Evolutionary conservation across 2,888 invertebrate genomes (phyloP), one percentile per base, ranked within the genome.

Genomic region (Drosophila kokeensis): DNA sequence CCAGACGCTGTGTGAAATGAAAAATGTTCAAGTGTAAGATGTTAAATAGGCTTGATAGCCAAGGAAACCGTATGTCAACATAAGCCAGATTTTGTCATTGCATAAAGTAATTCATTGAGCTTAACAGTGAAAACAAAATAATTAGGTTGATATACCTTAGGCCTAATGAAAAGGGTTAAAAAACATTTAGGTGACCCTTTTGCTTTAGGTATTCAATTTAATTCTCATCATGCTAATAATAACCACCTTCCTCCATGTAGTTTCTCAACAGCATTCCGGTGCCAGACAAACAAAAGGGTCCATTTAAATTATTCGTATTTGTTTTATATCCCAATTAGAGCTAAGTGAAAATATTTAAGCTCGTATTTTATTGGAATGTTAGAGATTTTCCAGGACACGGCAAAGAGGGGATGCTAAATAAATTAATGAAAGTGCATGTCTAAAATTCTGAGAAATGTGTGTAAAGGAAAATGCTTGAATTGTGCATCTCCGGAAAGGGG

Each of bases 121-220:
- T 60, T 48, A 55, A 55, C 63, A 53, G 30, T n/a, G 15, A 29
- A 49, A 55, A 50, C 70, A 59, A 59, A 40, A 4, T 15, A 11
- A 6, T 11, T 15, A 8, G 8, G 13, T 5, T 53, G 10, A 57
- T 27, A 27, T 32, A 62, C 29, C 61, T 66, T 76, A 45, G 29
- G 32, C 49, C 24, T 34, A 21, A 18, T 27, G 13, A 30, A 50
- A 54, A 55, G 15, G 32, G n/a, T n/a, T 32, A 18, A 27, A 58
- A 27, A 59, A 69, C 48, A 74, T 69, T 64, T 61, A 15, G 50
- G 29, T 40, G 42, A 57, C 27, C 27, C 24, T 36, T 50, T 11
- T 34, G 15, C 11, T 8, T 45, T 5, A 60, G 48, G 34, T 45
- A 74, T 49, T 70, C 50, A 62, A 65, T 62, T 75, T 40, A 48